These are phyloP conservation scores for Hestina assimilis DNA, from an alignment of 1,140 invertebrate species.

Conservation along the genomic window DNA sequence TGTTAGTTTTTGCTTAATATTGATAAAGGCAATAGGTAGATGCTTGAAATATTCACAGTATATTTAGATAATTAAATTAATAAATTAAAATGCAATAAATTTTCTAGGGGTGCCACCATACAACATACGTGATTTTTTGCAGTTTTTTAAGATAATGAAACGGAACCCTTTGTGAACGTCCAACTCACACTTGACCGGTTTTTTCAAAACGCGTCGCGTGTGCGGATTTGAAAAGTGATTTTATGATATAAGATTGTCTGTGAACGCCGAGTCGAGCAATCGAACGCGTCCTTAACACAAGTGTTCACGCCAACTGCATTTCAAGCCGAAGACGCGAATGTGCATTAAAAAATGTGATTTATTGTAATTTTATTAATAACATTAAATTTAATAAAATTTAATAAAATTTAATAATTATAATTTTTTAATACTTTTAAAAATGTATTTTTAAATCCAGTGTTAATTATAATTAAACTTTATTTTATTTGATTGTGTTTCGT, in stretches of 20 bases:
- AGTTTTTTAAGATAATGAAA: too few relatives aligned
- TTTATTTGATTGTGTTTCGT: background rate
- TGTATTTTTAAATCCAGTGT: background rate
- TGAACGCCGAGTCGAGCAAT: conserved; percentile 52
- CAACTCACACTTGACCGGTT: too few relatives aligned
- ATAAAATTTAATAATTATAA: background rate
- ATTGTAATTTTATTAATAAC: background rate
- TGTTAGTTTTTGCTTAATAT: too few relatives aligned
- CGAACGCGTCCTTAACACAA: conserved; percentile 34
- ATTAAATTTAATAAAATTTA: too few relatives aligned
- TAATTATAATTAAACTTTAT: background rate
- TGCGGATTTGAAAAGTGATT: conserved; percentile 50
- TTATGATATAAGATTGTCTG: conserved; percentile 60
- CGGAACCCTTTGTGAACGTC: too few relatives aligned
- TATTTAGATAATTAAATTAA: too few relatives aligned
- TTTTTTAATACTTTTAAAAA: background rate
- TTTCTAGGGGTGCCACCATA: too few relatives aligned
- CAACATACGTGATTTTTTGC: too few relatives aligned
- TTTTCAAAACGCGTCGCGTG: conserved; percentile 4
- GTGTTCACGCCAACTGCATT: conserved; percentile 27
- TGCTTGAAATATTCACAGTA: too few relatives aligned
- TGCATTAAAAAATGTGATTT: conserved; percentile 22
- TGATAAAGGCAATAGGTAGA: too few relatives aligned
- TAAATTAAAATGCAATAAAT: too few relatives aligned
- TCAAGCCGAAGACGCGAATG: conserved; percentile 26